Percentiles rank a stretch among this genome's conserved stretches.
Evolutionary conservation across 1,140 invertebrate genomes (phyloP).

Genomic region (Pogonus chalceus): DNA sequence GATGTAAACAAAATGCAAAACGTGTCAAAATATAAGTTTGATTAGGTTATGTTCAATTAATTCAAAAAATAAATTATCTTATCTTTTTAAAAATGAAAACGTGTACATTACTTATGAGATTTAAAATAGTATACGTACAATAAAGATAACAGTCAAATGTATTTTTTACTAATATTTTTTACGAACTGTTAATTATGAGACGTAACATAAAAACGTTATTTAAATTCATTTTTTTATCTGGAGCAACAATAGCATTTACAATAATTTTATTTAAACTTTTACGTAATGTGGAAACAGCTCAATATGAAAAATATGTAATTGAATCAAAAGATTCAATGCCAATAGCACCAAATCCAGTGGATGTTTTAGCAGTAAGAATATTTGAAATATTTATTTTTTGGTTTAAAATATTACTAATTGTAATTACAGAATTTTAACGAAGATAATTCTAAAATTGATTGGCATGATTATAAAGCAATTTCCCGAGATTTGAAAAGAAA

Average conservation of each 20-base stretch:
- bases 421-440: constrained; percentile 14
- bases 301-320: constrained; percentile 13
- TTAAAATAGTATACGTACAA: too few species aligned
- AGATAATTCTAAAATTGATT: constrained; percentile 57
- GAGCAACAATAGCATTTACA: constrained; percentile 26
- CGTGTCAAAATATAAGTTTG: too few species aligned
- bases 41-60: too few species aligned
- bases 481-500: constrained; percentile 51
- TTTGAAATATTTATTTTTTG: constrained; percentile 10
- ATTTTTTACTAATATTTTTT: too few species aligned
- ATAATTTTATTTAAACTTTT: constrained; percentile 27
- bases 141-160: too few species aligned
- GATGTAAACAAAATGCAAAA: too few species aligned
- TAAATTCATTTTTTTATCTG: constrained; percentile 29
- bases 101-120: too few species aligned
- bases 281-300: constrained; percentile 14
- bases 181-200: constrained; percentile 24
- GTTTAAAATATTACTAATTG: constrained; percentile 8
- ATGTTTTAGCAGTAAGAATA: constrained; percentile 6
- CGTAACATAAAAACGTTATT: constrained; percentile 30
- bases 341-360: neutral
- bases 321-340: constrained; percentile 9
- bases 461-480: constrained; percentile 75
- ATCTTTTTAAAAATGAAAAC: neutral
- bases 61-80: too few species aligned